Base-by-base conservation (phyloP, 2,113 vertebrate genomes). In the Nesogale talazaci region DNA sequence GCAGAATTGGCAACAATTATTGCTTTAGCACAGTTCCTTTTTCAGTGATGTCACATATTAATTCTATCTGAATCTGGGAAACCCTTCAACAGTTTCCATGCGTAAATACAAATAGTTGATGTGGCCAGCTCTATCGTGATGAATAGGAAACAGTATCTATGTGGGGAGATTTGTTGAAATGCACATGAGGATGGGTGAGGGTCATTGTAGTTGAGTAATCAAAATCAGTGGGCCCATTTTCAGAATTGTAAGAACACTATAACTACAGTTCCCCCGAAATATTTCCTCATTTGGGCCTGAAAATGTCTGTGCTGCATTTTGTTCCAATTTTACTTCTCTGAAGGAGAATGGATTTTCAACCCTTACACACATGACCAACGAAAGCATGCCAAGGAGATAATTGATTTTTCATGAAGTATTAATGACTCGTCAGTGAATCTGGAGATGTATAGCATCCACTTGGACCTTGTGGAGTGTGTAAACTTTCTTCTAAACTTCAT, bases 301-400 rank as follows among this genome's bases (percentile, higher is more conserved):
- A 92, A 94, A 93, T 29, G 63, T 38, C 19, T 61, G 80, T 40
- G 52, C 15, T 46, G 27, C 38, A 82, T 84, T 92, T 92, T 75
- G 29, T 81, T 67, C 40, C 22, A 57, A 79, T 42, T 94, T 87
- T 76, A 67, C 69, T 78, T 40, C 63, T 83, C 82, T 91, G 78
- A 88, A 83, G 27, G 25, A 77, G 88, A 67, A 27, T 88, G 14
- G 34, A 92, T 46, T 80, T 83, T 81, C 2, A 20, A 19, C 10
- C 19, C 31, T 63, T 27, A 88, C 63, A 63, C 22, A 91, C 9
- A 36, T 36, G 29, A 80, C n/a, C 10, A 75, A 94, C 87, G 29
- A 38, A 40, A 89, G 23, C 0, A 34, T 23, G 9, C 72, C 80
- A 31, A 65, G 19, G 23, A 36, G 38, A 46, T 57, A 38, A 59